Base-by-base conservation (phyloP, 2,113 vertebrate species). In the Poeciliopsis turrubarensis region DNA sequence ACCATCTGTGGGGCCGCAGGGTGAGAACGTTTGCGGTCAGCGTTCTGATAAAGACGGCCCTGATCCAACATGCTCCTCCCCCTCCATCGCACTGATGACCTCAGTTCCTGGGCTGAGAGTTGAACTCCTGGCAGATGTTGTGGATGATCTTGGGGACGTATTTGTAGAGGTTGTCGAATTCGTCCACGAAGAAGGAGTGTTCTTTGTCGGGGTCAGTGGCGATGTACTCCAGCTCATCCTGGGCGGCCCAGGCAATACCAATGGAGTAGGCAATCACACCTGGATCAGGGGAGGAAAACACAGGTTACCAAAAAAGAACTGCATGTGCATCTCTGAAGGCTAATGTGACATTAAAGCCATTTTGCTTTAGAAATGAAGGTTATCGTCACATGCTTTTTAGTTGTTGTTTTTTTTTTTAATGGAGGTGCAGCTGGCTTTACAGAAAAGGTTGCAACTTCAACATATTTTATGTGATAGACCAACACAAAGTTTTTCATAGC, bases 91-190 rank as follows among this genome's bases (percentile, higher is more conserved):
- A 61, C 6, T 2, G 41, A 41, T 0, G 3, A 39, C 67, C 67
- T 97, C 93, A 99, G 92, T 99, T 99, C 82, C 96, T 94, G 65
- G 98, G 98, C 91, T 96, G 98, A 11, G 97, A 97, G 89, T 99
- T 99, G 92, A 98, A 99, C 87, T 99, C 98, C 78, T 95, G 95
- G 90, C 98, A 99, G 91, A 99, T 99, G 91, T 98, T 99, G 94
- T 95, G 92, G 83, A 98, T 95, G 87, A 99, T 96, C 84, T 92
- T 96, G 69, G 96, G 88, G 26, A 98, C 97, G 1, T 92, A 94
- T 77, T 90, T 95, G 91, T 98, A 96, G 66, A 99, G 96, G 90
- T 94, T 94, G 91, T 99, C 97, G 65, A 99, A 99, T 84, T 99
- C 98, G 6, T 99, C 97, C 85, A 98, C 97, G 0, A 99, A 99